Conservation (phyloP, 2,888 invertebrate species). For the Machimus rusticus region DNA sequence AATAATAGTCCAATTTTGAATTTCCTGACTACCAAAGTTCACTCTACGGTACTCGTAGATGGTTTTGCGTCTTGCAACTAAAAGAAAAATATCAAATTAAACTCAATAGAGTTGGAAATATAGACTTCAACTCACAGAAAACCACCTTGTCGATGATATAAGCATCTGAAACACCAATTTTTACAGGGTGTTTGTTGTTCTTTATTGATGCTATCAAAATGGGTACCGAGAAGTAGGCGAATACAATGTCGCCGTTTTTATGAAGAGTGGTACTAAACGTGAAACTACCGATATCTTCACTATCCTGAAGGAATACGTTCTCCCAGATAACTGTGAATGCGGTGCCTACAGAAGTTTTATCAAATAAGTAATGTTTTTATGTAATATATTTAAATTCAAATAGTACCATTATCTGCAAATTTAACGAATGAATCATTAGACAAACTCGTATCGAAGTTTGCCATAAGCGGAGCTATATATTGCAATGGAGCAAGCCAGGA, state of each 20-base stretch:
- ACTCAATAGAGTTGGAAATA: background rate
- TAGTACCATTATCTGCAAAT: slow-evolving; percentile 83
- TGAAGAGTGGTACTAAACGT: slow-evolving; percentile 90
- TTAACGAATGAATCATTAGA: slow-evolving; percentile 82
- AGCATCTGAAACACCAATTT: slow-evolving; percentile 97
- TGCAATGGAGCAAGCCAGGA: slow-evolving; percentile 99
- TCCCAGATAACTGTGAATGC: slow-evolving; percentile 95
- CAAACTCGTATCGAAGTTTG: slow-evolving; percentile 94
- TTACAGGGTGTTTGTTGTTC: slow-evolving; percentile 91
- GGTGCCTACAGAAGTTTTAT: slow-evolving; percentile 67
- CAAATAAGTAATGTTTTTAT: background rate
- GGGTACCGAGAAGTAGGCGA: slow-evolving; percentile 88
- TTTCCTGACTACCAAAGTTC: slow-evolving; percentile 78
- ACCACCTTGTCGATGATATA: slow-evolving; percentile 90
- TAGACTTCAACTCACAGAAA: slow-evolving; percentile 72
- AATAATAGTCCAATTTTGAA: slow-evolving; percentile 82
- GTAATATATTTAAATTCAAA: background rate
- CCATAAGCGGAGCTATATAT: slow-evolving; percentile 98
- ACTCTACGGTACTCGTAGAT: slow-evolving; percentile 97
- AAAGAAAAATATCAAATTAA: slow-evolving; percentile 24
- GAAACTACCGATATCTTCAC: slow-evolving; percentile 76
- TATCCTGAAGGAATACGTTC: slow-evolving; percentile 85
- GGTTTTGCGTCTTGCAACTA: slow-evolving; percentile 89
- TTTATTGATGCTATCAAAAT: slow-evolving; percentile 78
- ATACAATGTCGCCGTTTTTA: slow-evolving; percentile 88